phyloP scores from a whole-genome alignment of 2,888 invertebrate genomes.

The Folsomia candida region DNA sequence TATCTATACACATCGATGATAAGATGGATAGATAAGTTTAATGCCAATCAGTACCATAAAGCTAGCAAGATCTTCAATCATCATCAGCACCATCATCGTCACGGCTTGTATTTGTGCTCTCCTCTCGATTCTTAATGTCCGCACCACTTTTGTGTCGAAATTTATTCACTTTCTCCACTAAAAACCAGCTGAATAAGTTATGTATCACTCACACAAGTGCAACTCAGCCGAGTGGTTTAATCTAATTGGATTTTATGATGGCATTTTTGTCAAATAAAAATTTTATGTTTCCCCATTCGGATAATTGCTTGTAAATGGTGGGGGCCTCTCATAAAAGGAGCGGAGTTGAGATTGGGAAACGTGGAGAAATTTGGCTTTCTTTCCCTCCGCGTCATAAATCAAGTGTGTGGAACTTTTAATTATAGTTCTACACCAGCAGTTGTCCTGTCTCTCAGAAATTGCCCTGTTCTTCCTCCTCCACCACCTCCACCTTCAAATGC shows the following conservation, averaged over 20 bases:
- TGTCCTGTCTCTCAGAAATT: slow-evolving; percentile 11
- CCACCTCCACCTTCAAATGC: background rate
- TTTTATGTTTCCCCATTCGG: background rate
- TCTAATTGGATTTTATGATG: background rate
- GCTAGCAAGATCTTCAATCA: too few relatives aligned
- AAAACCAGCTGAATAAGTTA: too few relatives aligned
- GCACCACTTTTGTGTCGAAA: too few relatives aligned
- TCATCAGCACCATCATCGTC: too few relatives aligned
- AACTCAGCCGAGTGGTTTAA: background rate
- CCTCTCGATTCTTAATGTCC: too few relatives aligned
- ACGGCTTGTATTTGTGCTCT: too few relatives aligned
- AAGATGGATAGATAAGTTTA: too few relatives aligned
- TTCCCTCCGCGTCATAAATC: slow-evolving; percentile 42
- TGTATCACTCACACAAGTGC: too few relatives aligned
- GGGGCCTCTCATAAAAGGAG: background rate
- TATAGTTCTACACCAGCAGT: slow-evolving; percentile 37
- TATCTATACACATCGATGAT: too few relatives aligned
- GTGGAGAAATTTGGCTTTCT: slow-evolving; percentile 27
- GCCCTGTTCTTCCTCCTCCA: background rate
- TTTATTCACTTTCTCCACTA: too few relatives aligned
- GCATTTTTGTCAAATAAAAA: background rate
- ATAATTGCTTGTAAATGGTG: slow-evolving; percentile 10
- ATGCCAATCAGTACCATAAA: too few relatives aligned
- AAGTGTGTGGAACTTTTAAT: slow-evolving; percentile 45
- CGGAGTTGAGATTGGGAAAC: background rate